Base-by-base conservation (phyloP, 2,113 vertebrate species). In the Xenopus borealis region DNA sequence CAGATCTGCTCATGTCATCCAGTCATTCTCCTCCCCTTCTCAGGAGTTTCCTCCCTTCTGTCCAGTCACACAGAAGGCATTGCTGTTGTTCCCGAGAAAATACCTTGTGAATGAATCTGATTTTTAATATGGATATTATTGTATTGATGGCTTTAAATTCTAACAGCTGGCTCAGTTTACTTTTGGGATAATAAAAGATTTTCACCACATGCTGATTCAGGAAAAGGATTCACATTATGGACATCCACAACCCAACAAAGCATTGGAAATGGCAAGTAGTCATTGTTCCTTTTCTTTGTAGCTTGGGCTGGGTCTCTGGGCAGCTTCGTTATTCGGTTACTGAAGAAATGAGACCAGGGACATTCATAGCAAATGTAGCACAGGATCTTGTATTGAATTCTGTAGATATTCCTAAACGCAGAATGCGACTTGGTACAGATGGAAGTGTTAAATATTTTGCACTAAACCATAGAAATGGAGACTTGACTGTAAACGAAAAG, bases 191-290 rank as follows among this genome's bases (percentile, higher is more conserved):
- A 59, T 75, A 67, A 46, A 14, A 58, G 50, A 33, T 68, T 57
- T 72, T 40, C 19, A 72, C 23, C 13, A 40, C 10, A 61, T 46
- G 58, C 45, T 75, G 53, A 76, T 78, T 80, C 72, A 69, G 82
- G 80, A 78, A 57, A 80, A 81, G 62, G 66, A 78, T 17, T 79
- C 80, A 66, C 52, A 86, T 82, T 87, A 90, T 91, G 90, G 86
- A 89, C 80, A 81, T 81, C 2, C 17, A 73, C 81, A 84, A 80
- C 72, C 84, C 47, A 50, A 50, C 47, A 80, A 88, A 81, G 83
- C 13, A 86, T 82, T 89, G 86, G 86, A 91, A 89, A 91, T 90
- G 92, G 92, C 92, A 92, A 90, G 89, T 92, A 88, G 83, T 91
- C 81, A 87, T 76, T 85, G 84, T 90, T 83, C 82, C 90, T 85